These are phyloP conservation scores for Sphecodes monilicornis DNA, from an alignment of 2,888 invertebrate genomes.

Conservation along the genomic window DNA sequence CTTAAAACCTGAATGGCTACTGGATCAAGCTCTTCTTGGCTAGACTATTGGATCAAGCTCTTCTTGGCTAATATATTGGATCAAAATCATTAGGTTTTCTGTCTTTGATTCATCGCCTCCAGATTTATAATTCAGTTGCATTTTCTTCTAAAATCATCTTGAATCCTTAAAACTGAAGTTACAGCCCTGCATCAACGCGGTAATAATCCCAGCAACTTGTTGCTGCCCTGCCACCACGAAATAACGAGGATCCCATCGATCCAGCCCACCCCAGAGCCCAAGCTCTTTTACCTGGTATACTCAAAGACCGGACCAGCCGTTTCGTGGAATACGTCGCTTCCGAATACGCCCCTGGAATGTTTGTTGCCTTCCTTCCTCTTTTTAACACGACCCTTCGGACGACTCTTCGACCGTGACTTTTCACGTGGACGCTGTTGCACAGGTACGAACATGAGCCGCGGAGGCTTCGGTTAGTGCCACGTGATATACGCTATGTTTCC, in stretches of 20 bases:
- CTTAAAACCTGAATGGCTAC: no score
- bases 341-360: background rate
- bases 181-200: background rate
- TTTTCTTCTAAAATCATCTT: background rate
- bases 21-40: no score
- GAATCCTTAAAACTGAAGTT: background rate
- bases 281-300: constrained; percentile 3
- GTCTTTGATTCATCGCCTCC: background rate
- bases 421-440: background rate
- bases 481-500: background rate
- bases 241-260: constrained; percentile 9
- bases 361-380: background rate
- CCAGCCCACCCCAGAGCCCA: background rate
- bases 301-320: background rate
- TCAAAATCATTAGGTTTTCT: no score
- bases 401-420: background rate
- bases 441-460: background rate
- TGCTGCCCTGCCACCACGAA: constrained; percentile 63
- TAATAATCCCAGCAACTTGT: constrained; percentile 77
- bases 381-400: background rate
- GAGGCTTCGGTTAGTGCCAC: background rate
- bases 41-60: no score
- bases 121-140: background rate
- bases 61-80: no score
- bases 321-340: background rate